Evolutionary conservation across 2,113 vertebrate species (phyloP), one percentile per base, ranked within the genome.

Genomic region (Amia ocellicauda): DNA sequence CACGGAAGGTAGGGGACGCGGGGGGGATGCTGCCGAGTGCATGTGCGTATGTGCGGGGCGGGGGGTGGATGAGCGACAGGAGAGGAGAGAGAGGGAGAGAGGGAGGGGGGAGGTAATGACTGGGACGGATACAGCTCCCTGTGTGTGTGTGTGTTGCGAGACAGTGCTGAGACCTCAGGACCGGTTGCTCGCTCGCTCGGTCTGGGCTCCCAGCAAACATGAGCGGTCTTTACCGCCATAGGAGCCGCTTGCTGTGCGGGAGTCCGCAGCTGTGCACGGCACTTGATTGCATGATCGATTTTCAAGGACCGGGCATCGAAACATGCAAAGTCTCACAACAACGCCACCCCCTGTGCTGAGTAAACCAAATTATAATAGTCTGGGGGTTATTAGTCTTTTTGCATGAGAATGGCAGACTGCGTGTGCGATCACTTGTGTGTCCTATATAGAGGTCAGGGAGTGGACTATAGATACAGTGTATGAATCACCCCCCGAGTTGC

Each of bases 1-100:
- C 87, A 91, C 93, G 58, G 93, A 94, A 95, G 93, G 93, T 95
- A 95, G 85, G n/a, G 83, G 80, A 80, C 70, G 82, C 77, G 81
- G 56, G 69, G 79, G 64, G 70, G 73, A 71, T 60, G 78, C 66
- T 53, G 61, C 22, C 19, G 42, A 23, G 13, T 71, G 56, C 29
- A n/a, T 72, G 65, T 42, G 55, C 75, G 78, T 77, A 57, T 50
- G 47, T 52, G 24, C 70, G 73, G 63, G 64, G 31, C 31, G 10
- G 31, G 10, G 10, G 31, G 31, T 36, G 31, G 31, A 4, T 10
- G 4, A 10, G 31, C 4, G 10, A 36, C 31, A 36, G 31, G 31
- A 36, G 4, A 10, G 24, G 2, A 40, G 63, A 5, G 52, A 74
- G 70, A 74, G 71, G 70, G 74, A 61, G 69, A 68, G 72, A 70